Evolutionary conservation across 2,113 vertebrate genomes (phyloP).

Genomic region (Cryptomyrus ogoouensis): DNA sequence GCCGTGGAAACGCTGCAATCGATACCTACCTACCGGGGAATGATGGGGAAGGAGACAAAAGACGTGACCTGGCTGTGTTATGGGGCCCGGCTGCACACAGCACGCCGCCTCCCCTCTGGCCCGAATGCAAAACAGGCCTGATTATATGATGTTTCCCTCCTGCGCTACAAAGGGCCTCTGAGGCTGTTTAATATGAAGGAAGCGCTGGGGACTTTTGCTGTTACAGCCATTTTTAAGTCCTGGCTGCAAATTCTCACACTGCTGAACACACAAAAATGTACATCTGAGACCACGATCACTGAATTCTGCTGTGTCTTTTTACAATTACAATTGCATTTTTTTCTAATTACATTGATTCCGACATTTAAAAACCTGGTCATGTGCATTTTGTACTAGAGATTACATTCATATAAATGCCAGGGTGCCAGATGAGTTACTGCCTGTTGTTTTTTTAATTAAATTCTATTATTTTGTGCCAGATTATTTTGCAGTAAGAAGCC

Average conservation of each 20-base stretch:
- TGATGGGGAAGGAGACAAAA: background rate
- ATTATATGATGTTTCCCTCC: constrained; percentile 29
- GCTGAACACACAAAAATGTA: background rate
- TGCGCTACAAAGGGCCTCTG: constrained; percentile 20
- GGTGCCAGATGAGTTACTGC: background rate
- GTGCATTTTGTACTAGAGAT: background rate
- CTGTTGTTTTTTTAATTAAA: background rate
- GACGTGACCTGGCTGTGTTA: constrained; percentile 33
- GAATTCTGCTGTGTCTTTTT: background rate
- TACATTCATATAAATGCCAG: background rate
- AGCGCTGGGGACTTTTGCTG: background rate
- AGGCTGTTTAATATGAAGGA: constrained; percentile 24
- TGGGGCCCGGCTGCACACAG: constrained; percentile 11
- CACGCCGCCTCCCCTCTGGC: constrained; percentile 7
- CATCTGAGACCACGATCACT: background rate
- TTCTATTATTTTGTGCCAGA: background rate
- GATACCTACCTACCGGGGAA: constrained; percentile 32
- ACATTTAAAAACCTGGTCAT: background rate
- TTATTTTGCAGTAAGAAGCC: background rate
- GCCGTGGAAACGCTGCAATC: constrained; percentile 43
- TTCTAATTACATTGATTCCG: background rate
- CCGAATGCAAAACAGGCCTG: constrained; percentile 25
- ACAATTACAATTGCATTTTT: background rate
- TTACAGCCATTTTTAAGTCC: constrained; percentile 4
- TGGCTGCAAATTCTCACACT: background rate